Evolutionary conservation across 2,113 vertebrate species (phyloP).

Genomic region (Forbesichthys agassizii): DNA sequence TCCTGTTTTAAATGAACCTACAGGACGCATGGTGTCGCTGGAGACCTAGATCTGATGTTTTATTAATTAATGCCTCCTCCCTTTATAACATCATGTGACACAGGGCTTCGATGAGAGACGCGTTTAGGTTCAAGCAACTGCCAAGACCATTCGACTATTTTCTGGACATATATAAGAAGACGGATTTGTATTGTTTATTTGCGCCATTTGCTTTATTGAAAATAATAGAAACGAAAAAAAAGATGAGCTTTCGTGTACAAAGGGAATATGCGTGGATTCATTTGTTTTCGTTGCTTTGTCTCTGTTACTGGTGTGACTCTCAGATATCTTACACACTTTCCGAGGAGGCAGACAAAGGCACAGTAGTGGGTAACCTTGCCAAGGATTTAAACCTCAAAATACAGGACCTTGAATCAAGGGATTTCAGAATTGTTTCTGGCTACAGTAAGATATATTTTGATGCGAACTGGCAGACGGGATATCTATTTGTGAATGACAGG

Average conservation of each 20-base stretch:
- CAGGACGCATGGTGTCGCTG: slow-evolving; percentile 48
- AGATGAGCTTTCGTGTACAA: slow-evolving; percentile 40
- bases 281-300: slow-evolving; percentile 32
- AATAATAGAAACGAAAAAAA: background rate
- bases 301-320: slow-evolving; percentile 40
- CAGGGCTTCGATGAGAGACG: background rate
- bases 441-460: slow-evolving; percentile 67
- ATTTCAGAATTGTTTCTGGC: slow-evolving; percentile 71
- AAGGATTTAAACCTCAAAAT: slow-evolving; percentile 68
- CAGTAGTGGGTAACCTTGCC: slow-evolving; percentile 65
- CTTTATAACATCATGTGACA: background rate
- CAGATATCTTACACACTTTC: slow-evolving; percentile 63
- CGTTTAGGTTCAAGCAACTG: background rate
- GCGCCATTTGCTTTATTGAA: background rate
- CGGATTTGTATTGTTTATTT: background rate
- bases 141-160: background rate
- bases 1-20: background rate
- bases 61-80: slow-evolving; percentile 42
- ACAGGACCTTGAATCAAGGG: slow-evolving; percentile 60
- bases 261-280: slow-evolving; percentile 32
- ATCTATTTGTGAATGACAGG: slow-evolving; percentile 72
- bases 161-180: slow-evolving; percentile 7
- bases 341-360: slow-evolving; percentile 69
- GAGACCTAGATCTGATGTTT: slow-evolving; percentile 27
- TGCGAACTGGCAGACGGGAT: slow-evolving; percentile 74